phyloP scores from a whole-genome alignment of 2,113 vertebrate genomes.

The Chrysemys picta region DNA sequence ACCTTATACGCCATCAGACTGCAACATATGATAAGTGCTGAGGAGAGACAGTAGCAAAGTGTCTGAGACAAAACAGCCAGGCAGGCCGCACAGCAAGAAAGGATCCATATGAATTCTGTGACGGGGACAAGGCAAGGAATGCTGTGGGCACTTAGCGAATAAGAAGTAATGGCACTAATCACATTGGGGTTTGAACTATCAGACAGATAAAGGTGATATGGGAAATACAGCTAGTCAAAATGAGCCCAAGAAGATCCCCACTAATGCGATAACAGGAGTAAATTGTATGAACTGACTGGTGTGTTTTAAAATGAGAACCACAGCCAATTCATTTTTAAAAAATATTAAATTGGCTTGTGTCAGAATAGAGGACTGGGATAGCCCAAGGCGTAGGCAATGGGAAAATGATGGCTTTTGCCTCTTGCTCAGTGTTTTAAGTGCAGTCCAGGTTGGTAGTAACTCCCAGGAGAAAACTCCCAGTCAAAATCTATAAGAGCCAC shows the following conservation, averaged over 20 bases:
- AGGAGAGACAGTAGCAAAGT: not conserved
- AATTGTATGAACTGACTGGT: not conserved
- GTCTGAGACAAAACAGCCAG: not conserved
- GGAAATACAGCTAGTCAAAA: not conserved
- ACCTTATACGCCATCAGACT: rapidly evolving
- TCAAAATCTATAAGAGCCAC: not conserved
- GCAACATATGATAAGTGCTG: rapidly evolving
- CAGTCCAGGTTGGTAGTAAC: not conserved
- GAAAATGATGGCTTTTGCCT: not conserved
- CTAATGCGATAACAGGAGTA: not conserved
- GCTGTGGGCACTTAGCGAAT: not conserved
- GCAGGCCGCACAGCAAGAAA: not conserved
- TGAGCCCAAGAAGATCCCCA: not conserved
- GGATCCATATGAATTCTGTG: rapidly evolving
- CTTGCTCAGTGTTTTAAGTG: not conserved
- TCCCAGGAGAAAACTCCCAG: not conserved
- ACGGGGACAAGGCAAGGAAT: no score
- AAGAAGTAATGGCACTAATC: no score
- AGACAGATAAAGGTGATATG: not conserved
- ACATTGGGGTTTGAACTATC: not conserved
- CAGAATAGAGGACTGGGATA: not conserved
- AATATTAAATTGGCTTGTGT: not conserved
- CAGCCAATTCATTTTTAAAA: not conserved
- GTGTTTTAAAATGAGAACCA: not conserved
- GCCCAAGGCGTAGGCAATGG: not conserved